A percentile compares a stretch with the other conserved stretches of the same genome.
Evolutionary conservation across 2,888 invertebrate species (phyloP).

Genomic region (Brassicogethes aeneus): DNA sequence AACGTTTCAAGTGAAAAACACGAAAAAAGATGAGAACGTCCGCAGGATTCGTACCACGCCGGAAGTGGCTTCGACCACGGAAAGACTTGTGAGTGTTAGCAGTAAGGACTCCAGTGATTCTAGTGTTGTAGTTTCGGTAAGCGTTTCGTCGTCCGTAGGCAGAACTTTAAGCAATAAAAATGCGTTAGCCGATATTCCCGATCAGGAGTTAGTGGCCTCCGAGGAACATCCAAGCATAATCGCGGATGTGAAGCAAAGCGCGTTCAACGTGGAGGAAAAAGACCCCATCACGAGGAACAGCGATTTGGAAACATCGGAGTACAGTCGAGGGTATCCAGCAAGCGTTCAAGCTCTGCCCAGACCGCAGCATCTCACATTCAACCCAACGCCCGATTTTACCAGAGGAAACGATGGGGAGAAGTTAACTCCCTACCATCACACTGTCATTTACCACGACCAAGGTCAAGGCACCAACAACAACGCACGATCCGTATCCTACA

Average conservation of each 20-base stretch:
- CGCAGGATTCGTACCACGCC: constrained; percentile 18
- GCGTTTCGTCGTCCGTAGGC: constrained; percentile 43
- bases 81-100: constrained; percentile 12
- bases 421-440: constrained; percentile 46
- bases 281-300: constrained; percentile 44
- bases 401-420: constrained; percentile 39
- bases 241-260: constrained; percentile 49
- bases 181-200: constrained; percentile 10
- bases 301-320: constrained; percentile 16
- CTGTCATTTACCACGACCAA: constrained; percentile 44
- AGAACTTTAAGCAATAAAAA: constrained; percentile 25
- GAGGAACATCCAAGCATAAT: constrained; percentile 42
- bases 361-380: constrained; percentile 25
- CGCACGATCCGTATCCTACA: constrained; percentile 47
- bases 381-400: constrained; percentile 47
- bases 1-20: constrained; percentile 11
- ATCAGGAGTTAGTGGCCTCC: constrained; percentile 20
- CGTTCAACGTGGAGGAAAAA: constrained; percentile 50
- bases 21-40: constrained; percentile 11
- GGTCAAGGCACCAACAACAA: constrained; percentile 29
- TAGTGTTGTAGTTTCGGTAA: constrained; percentile 42
- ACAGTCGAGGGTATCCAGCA: constrained; percentile 24
- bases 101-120: constrained; percentile 12
- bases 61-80: constrained; percentile 11
- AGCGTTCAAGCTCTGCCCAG: constrained; percentile 23